Conservation (phyloP, 2,888 invertebrate species). For the Corbicula japonica region DNA sequence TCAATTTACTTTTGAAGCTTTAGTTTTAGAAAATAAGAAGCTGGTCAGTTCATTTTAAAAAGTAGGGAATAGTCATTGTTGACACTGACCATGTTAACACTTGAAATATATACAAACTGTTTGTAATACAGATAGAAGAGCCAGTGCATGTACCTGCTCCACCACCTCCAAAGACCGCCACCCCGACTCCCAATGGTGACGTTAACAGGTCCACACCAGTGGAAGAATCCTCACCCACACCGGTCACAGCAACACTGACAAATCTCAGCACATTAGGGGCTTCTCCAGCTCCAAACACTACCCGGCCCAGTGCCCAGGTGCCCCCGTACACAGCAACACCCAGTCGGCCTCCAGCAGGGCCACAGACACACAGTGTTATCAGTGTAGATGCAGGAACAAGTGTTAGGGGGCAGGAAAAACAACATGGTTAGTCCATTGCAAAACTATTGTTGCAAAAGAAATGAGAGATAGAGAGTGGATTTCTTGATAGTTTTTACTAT, state of each 20-base stretch:
- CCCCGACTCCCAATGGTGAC: constrained; percentile 45
- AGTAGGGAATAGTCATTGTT: too few relatives aligned
- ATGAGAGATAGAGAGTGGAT: too few relatives aligned
- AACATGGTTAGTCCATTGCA: too few relatives aligned
- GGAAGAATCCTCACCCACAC: constrained; percentile 30
- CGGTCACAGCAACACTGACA: constrained; percentile 41
- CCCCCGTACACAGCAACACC: constrained; percentile 62
- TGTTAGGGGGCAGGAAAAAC: constrained; percentile 69
- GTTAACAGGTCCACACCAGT: constrained; percentile 11
- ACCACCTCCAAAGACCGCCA: constrained; percentile 31
- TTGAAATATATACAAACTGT: constrained; percentile 1
- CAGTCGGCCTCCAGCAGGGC: constrained; percentile 47
- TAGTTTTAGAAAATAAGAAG: background rate
- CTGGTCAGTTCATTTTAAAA: too few relatives aligned
- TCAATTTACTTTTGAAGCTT: background rate
- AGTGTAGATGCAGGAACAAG: constrained; percentile 82
- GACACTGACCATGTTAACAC: too few relatives aligned
- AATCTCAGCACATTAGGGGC: constrained; percentile 61
- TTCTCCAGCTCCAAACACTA: constrained; percentile 49
- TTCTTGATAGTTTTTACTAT: too few relatives aligned
- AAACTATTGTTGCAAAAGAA: too few relatives aligned
- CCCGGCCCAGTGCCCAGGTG: constrained; percentile 38
- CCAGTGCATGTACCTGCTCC: constrained; percentile 32
- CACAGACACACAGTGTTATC: constrained; percentile 78
- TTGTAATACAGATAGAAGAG: constrained; percentile 40